Evolutionary conservation across 2,888 invertebrate genomes (phyloP).

Genomic region (Acleris emargana): DNA sequence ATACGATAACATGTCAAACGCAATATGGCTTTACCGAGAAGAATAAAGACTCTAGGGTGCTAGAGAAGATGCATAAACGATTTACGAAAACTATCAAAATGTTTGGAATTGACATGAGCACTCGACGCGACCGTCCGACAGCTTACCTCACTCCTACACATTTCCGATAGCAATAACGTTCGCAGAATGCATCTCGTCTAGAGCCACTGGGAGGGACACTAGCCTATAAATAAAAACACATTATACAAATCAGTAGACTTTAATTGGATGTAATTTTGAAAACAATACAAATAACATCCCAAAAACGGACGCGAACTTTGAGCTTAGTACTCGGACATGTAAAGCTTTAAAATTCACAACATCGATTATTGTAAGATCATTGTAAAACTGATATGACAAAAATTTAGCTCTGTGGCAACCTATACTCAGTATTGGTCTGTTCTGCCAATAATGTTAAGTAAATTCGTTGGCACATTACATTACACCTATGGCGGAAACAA

Average conservation of each 20-base stretch:
- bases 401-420: slow-evolving; percentile 61
- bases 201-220: not conserved
- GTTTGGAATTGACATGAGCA: too few species aligned
- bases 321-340: slow-evolving; percentile 63
- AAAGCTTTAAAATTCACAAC: slow-evolving; percentile 66
- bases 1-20: too few species aligned
- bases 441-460: slow-evolving; percentile 40
- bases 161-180: too few species aligned
- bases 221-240: slow-evolving; percentile 48
- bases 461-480: slow-evolving; percentile 60
- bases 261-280: slow-evolving; percentile 74
- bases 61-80: too few species aligned
- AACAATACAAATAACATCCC: slow-evolving; percentile 65
- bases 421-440: slow-evolving; percentile 40
- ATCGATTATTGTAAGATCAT: slow-evolving; percentile 45
- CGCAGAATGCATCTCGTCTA: too few species aligned
- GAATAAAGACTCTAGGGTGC: too few species aligned
- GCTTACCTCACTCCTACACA: too few species aligned
- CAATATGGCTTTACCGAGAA: too few species aligned
- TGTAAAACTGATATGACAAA: slow-evolving; percentile 57
- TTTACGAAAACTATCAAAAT: too few species aligned
- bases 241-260: slow-evolving; percentile 68
- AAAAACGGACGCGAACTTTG: slow-evolving; percentile 67
- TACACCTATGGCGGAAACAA: slow-evolving; percentile 51
- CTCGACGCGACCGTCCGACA: too few species aligned